Conservation (phyloP, 2,888 invertebrate species). For the Eupelmus urozonus region DNA sequence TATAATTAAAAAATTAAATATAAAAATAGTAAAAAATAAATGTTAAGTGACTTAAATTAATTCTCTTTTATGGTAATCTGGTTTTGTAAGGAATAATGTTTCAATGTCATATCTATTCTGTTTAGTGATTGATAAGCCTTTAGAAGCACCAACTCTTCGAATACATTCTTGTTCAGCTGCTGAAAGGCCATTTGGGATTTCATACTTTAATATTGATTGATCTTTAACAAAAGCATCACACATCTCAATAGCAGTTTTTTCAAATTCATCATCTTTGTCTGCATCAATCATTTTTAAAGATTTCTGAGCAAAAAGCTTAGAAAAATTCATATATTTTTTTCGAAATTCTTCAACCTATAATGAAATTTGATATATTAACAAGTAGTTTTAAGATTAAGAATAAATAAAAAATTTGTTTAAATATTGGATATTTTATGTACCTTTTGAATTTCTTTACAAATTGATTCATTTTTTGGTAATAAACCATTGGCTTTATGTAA, state of each 20-base stretch:
- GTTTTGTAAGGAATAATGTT: constrained; percentile 60
- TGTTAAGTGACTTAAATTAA: constrained; percentile 16
- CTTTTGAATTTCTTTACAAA: constrained; percentile 44
- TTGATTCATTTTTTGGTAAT: constrained; percentile 70
- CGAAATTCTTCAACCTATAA: constrained; percentile 64
- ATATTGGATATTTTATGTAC: constrained; percentile 20
- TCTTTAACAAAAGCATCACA: constrained; percentile 77
- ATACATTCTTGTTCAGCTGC: constrained; percentile 78
- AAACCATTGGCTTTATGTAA: constrained; percentile 78
- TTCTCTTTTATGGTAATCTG: constrained; percentile 30
- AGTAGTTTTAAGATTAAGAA: not conserved
- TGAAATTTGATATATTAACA: not conserved
- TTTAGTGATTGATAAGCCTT: constrained; percentile 77
- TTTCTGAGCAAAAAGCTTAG: constrained; percentile 64
- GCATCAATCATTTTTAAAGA: constrained; percentile 15
- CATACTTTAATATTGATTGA: constrained; percentile 76
- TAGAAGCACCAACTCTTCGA: constrained; percentile 77
- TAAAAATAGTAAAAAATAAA: not conserved
- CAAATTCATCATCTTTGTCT: constrained; percentile 64
- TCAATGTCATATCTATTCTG: constrained; percentile 67
- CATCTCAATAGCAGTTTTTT: constrained; percentile 77
- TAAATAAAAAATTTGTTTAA: not conserved
- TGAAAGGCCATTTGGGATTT: constrained; percentile 79
- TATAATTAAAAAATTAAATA: not conserved
- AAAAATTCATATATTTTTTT: constrained; percentile 75